Evolutionary conservation across 2,888 invertebrate species (phyloP).

Genomic region (Aporophyla nigra): DNA sequence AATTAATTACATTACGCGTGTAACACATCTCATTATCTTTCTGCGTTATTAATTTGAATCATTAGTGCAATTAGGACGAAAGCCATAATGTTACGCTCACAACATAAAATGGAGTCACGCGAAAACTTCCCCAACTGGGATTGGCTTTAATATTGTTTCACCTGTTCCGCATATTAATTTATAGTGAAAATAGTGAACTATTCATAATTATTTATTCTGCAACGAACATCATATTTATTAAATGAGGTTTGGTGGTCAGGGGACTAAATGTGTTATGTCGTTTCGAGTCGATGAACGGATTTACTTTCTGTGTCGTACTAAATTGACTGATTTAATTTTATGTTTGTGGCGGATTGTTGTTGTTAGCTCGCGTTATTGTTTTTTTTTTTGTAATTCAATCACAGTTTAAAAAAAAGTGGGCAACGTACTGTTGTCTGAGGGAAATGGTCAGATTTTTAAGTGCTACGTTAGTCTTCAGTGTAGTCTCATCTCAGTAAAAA

Average conservation of each 20-base stretch:
- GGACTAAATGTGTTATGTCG: slow-evolving; percentile 54
- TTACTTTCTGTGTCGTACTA: slow-evolving; percentile 14
- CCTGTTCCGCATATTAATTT: slow-evolving; percentile 62
- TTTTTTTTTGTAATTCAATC: not conserved
- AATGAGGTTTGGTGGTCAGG: slow-evolving; percentile 59
- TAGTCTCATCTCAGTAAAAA: slow-evolving; percentile 1
- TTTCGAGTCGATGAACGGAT: slow-evolving; percentile 31
- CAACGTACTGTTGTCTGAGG: not conserved
- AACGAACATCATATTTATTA: slow-evolving; percentile 53
- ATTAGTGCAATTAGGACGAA: slow-evolving; percentile 76
- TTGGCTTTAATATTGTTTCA: slow-evolving; percentile 66
- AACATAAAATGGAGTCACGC: slow-evolving; percentile 76
- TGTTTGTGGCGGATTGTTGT: slow-evolving; percentile 10
- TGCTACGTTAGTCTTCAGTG: not conserved
- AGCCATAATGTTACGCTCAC: slow-evolving; percentile 71
- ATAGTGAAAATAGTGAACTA: slow-evolving; percentile 48
- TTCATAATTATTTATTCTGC: slow-evolving; percentile 57
- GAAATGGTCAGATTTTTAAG: not conserved
- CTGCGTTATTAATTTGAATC: slow-evolving; percentile 75
- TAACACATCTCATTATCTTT: slow-evolving; percentile 75
- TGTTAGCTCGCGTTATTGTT: not conserved
- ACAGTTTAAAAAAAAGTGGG: not conserved
- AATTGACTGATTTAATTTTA: slow-evolving; percentile 40
- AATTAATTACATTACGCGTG: slow-evolving; percentile 71
- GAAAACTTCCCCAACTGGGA: slow-evolving; percentile 69